phyloP scores from a whole-genome alignment of 2,797 vertebrate species.

The Parauchenoglanis ngamensis region DNA sequence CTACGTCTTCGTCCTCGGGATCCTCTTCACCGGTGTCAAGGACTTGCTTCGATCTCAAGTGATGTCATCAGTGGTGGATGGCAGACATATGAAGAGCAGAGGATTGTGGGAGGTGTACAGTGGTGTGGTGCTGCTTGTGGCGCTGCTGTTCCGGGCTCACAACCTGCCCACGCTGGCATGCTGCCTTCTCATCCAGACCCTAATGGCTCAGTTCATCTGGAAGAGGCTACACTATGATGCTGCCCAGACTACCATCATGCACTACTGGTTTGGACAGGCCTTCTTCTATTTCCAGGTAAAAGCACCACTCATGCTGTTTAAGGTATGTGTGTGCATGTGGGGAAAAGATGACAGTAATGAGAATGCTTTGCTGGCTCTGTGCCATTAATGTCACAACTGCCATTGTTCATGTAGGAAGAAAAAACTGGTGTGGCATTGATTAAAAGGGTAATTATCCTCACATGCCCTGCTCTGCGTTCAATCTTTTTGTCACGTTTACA shows the following conservation, averaged over 20 bases:
- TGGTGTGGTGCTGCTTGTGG: constrained; percentile 86
- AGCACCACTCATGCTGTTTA: not conserved
- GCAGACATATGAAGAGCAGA: constrained; percentile 72
- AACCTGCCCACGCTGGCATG: constrained; percentile 89
- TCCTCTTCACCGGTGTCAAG: constrained; percentile 90
- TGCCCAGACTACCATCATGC: constrained; percentile 89
- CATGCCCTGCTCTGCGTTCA: not conserved
- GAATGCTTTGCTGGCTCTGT: constrained; percentile 4
- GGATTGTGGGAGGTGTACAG: constrained; percentile 92
- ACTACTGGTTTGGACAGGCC: constrained; percentile 96
- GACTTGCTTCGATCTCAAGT: constrained; percentile 88
- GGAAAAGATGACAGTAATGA: constrained; percentile 21
- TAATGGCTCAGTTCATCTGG: constrained; percentile 89
- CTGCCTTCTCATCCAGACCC: constrained; percentile 84
- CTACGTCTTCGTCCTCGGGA: constrained; percentile 91
- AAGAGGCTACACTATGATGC: constrained; percentile 83
- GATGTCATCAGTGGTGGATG: constrained; percentile 66
- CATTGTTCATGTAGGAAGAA: constrained; percentile 8
- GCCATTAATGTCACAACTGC: not conserved
- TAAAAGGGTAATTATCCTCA: constrained; percentile 1
- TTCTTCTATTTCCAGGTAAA: constrained; percentile 90
- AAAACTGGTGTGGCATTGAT: not conserved
- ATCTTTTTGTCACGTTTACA: not conserved
- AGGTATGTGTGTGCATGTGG: not conserved
- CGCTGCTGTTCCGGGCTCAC: constrained; percentile 87